phyloP scores from a whole-genome alignment of 53 echinoderm and acorn worm species.

The Echinometra lucunter region DNA sequence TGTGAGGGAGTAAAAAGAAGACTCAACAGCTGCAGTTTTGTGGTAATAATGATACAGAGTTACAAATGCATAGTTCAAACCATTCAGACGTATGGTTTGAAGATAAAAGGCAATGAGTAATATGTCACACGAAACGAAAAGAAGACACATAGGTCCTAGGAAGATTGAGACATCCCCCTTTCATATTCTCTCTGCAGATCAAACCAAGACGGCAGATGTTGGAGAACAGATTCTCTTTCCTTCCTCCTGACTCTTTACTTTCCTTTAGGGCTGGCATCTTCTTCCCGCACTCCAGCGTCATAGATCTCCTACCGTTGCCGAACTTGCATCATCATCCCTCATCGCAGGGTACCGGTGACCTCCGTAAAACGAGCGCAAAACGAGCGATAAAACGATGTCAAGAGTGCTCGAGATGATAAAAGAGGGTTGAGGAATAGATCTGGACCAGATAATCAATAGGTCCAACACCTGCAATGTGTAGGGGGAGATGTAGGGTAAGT shows the following conservation, averaged over 20 bases:
- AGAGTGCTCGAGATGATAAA: conserved; percentile 33
- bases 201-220: conserved; percentile 16
- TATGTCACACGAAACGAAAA: background rate
- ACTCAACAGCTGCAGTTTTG: background rate
- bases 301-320: background rate
- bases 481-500: conserved; percentile 60
- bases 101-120: background rate
- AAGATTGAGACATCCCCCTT: background rate
- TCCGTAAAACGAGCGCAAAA: conserved; percentile 64
- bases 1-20: no score
- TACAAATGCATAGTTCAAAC: background rate
- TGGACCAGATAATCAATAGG: conserved; percentile 68
- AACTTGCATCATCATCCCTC: conserved; percentile 18
- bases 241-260: background rate
- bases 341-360: conserved; percentile 25
- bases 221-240: background rate
- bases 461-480: conserved; percentile 54
- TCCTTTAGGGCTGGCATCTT: background rate
- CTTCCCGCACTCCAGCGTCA: conserved; percentile 22
- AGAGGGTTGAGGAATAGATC: conserved; percentile 51
- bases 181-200: conserved; percentile 17
- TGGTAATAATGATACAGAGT: background rate
- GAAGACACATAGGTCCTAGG: background rate
- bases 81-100: background rate
- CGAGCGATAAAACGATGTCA: conserved; percentile 60